Percentiles rank a stretch among this genome's conserved stretches.
Evolutionary conservation across 2,113 vertebrate species (phyloP).

Genomic region (Fulica atra): DNA sequence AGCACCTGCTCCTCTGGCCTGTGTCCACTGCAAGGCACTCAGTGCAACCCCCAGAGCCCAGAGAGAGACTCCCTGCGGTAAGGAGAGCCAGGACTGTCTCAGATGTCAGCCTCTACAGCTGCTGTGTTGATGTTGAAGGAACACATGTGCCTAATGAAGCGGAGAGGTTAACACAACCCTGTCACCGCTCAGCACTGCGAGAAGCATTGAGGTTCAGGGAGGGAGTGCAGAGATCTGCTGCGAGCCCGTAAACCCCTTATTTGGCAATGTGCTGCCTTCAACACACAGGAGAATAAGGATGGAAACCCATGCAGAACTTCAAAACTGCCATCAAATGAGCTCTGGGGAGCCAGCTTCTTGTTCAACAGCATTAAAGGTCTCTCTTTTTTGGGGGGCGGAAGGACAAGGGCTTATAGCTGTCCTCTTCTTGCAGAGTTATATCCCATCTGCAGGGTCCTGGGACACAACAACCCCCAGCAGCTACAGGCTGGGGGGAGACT

Average conservation of each 20-base stretch:
- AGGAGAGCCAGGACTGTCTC: neutral
- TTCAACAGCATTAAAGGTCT: neutral
- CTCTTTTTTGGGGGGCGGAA: no score
- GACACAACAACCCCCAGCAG: no score
- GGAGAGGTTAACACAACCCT: slow-evolving; percentile 30
- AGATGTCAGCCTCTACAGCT: neutral
- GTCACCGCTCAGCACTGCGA: neutral
- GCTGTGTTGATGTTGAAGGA: slow-evolving; percentile 11
- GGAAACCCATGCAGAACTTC: neutral
- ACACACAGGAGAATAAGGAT: neutral
- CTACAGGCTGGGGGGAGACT: no score
- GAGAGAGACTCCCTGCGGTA: neutral
- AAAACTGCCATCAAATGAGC: neutral
- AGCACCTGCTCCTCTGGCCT: neutral
- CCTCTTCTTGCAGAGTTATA: neutral
- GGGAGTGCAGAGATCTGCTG: neutral
- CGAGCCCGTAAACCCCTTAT: neutral
- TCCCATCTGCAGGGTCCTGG: no score
- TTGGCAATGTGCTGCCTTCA: neutral
- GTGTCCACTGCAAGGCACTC: neutral
- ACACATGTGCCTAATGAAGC: neutral
- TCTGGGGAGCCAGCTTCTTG: neutral
- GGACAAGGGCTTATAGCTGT: neutral
- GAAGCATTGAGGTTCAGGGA: neutral
- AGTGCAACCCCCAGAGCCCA: neutral